Conservation (phyloP, 2,888 invertebrate genomes). For the Erynnis tages region DNA sequence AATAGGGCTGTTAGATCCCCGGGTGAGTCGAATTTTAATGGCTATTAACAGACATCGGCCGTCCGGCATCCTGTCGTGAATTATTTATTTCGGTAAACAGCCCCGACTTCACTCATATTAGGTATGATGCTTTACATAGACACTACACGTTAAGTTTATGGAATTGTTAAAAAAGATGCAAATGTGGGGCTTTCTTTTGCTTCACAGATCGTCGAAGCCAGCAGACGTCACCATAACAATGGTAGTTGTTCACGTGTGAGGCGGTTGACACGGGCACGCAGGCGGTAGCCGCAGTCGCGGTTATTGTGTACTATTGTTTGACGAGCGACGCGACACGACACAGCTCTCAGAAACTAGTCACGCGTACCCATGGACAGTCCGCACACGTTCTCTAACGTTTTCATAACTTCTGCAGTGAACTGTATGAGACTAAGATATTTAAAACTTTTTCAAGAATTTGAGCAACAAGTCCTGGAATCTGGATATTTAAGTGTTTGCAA, state of each 20-base stretch:
- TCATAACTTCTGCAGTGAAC: too few species aligned
- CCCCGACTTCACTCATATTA: constrained; percentile 38
- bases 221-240: constrained; percentile 74
- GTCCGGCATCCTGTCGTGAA: constrained; percentile 57
- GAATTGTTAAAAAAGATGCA: constrained; percentile 52
- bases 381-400: too few species aligned
- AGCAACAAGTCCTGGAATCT: too few species aligned
- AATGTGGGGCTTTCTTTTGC: constrained; percentile 62
- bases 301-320: constrained; percentile 75
- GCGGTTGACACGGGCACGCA: constrained; percentile 65
- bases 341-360: neutral
- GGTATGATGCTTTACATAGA: too few species aligned
- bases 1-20: constrained; percentile 59
- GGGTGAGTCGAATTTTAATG: constrained; percentile 67
- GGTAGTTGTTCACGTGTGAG: constrained; percentile 61
- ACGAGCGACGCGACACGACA: constrained; percentile 30
- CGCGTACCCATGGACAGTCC: neutral
- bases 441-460: too few species aligned
- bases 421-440: too few species aligned
- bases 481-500: too few species aligned
- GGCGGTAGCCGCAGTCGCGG: constrained; percentile 56
- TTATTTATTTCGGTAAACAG: constrained; percentile 56
- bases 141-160: constrained; percentile 14
- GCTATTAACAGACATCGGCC: constrained; percentile 40
- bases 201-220: constrained; percentile 61